phyloP scores from a whole-genome alignment of 2,888 invertebrate genomes.

The Amphiduros pacificus region DNA sequence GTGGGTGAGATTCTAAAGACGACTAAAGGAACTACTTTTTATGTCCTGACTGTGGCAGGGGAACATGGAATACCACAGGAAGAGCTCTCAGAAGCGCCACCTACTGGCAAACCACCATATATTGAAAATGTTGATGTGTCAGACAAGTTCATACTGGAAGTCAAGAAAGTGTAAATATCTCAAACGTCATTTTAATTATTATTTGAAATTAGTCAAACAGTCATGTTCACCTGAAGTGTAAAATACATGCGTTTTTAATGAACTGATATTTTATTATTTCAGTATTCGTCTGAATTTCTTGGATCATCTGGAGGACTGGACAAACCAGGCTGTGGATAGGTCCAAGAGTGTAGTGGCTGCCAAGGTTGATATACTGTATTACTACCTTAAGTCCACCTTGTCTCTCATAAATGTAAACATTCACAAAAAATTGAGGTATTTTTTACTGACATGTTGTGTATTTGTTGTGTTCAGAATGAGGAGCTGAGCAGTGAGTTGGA shows the following conservation, averaged over 20 bases:
- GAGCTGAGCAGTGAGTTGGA: conserved; percentile 59
- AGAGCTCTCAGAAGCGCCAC: neutral
- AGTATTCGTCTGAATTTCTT: conserved; percentile 57
- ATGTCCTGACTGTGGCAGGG: conserved; percentile 50
- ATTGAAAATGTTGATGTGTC: conserved; percentile 40
- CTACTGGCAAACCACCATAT: conserved; percentile 32
- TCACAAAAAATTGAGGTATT: too few species aligned
- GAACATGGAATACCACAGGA: conserved; percentile 28
- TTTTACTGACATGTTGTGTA: too few species aligned
- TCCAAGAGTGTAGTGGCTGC: conserved; percentile 53
- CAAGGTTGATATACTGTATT: too few species aligned
- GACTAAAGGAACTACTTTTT: conserved; percentile 52
- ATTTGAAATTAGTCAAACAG: too few species aligned
- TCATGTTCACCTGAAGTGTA: too few species aligned
- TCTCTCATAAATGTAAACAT: too few species aligned
- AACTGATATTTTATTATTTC: conserved; percentile 6
- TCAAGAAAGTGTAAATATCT: conserved; percentile 42
- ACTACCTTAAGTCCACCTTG: too few species aligned
- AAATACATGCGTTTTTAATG: too few species aligned
- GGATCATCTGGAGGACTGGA: conserved; percentile 56
- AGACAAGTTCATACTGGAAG: conserved; percentile 34
- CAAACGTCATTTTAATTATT: neutral
- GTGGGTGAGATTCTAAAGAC: conserved; percentile 48
- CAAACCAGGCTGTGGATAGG: conserved; percentile 45
- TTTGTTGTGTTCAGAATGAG: conserved; percentile 49